Evolutionary conservation across 2,888 invertebrate genomes (phyloP), one percentile per base, ranked within the genome.

Genomic region (Sipha maydis): DNA sequence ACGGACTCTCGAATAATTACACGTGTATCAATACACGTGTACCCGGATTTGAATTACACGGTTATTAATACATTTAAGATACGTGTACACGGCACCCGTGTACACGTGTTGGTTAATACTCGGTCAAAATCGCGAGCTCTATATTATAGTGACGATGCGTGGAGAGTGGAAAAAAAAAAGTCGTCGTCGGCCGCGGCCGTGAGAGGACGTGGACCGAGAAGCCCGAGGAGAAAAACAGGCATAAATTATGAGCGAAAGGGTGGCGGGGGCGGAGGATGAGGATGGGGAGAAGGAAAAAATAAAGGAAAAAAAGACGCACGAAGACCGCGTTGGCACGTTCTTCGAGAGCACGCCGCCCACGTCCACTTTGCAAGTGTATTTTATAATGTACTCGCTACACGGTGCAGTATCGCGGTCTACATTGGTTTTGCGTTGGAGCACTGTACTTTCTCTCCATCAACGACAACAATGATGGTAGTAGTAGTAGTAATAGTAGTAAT

Each of bases 241-340:
- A 69, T 38, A 82, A 41, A 69, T 82, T 69, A 69, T 11, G 8
- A 28, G 82, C 69, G 19, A 31, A 82, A n/a, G 41, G 69, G 67
- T n/a, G 8, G 1, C 67, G 21, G 28, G 19, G 17, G 80, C 21
- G 21, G 21, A 21, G 21, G n/a, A n/a, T n/a, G n/a, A n/a, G n/a
- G n/a, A n/a, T n/a, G 80, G 31, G 21, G 21, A 21, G 21, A 11
- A 28, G n/a, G 14, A 41, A 69, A 19, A 17, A 17, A 34, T 19
- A 54, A 54, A 8, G 28, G 19, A 28, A n/a, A 67, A 38, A 80
- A 34, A 80, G 38, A 69, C 69, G 41, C 41, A 82, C 69, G 69
- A 69, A 69, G 69, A 69, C 69, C 82, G 48, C 82, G n/a, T 82
- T 48, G 69, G 84, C 84, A 84, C 76, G 76, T 84, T 84, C 84